Percentiles rank a stretch among this genome's conserved stretches.
These are phyloP conservation scores for Drosophila quadrilineata DNA, from an alignment of 1,140 invertebrate species.

Conservation along the genomic window DNA sequence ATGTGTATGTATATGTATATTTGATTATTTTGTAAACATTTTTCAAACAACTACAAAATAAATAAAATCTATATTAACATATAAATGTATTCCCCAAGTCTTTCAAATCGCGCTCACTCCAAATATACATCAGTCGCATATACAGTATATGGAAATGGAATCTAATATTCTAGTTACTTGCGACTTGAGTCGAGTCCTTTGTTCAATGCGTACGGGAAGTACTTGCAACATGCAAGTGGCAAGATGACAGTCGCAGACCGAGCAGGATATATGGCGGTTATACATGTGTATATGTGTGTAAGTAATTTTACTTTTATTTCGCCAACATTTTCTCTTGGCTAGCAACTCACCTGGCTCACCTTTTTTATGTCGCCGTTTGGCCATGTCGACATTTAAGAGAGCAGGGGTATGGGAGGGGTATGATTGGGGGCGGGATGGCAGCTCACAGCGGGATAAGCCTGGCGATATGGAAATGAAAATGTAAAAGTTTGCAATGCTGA, in stretches of 20 bases:
- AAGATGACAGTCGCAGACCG: background rate
- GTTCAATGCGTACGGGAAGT: background rate
- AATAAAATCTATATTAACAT: constrained; percentile 80
- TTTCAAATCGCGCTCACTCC: background rate
- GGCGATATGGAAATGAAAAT: constrained; percentile 63
- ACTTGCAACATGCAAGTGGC: constrained; percentile 1
- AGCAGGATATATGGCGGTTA: too few species aligned
- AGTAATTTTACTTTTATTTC: background rate
- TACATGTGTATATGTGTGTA: too few species aligned
- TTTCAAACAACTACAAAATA: constrained; percentile 76
- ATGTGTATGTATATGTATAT: constrained; percentile 73
- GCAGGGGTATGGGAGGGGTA: too few species aligned
- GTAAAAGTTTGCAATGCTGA: constrained; percentile 45
- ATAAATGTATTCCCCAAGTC: constrained; percentile 58
- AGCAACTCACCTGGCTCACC: constrained; percentile 39
- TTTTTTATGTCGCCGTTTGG: constrained; percentile 44
- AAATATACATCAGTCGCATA: background rate
- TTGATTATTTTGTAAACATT: constrained; percentile 80
- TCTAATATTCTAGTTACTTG: constrained; percentile 11
- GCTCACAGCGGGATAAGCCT: constrained; percentile 7
- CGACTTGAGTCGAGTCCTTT: too few species aligned
- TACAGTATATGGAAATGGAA: constrained; percentile 1
- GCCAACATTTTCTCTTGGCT: background rate
- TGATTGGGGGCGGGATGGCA: constrained; percentile 16
- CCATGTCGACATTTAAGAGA: constrained; percentile 51